These are phyloP conservation scores for Megaceryle alcyon DNA, from an alignment of 2,797 vertebrate genomes.

Conservation along the genomic window DNA sequence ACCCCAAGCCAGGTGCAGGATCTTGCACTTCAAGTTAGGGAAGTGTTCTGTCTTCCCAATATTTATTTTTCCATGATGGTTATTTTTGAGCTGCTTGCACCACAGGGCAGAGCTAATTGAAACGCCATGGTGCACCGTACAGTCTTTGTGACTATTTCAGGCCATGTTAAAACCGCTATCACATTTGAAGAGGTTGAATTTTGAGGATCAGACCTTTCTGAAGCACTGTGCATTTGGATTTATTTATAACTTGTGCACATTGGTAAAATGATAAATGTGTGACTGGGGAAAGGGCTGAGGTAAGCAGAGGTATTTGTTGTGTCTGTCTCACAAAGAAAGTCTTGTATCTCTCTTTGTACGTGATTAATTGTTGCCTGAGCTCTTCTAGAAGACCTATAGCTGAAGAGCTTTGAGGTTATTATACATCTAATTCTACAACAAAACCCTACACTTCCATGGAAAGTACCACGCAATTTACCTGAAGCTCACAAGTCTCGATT, in stretches of 20 bases:
- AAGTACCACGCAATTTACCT: not conserved
- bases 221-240: not conserved
- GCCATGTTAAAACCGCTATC: not conserved
- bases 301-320: not conserved
- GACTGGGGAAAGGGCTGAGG: not conserved
- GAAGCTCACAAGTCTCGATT: not conserved
- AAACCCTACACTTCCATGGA: not conserved
- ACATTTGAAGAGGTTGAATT: not conserved
- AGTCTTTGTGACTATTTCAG: not conserved
- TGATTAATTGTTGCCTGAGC: not conserved
- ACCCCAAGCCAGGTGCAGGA: not conserved
- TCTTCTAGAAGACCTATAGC: not conserved
- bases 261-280: not conserved
- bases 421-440: not conserved
- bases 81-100: not conserved
- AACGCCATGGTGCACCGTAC: not conserved
- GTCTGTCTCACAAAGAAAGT: not conserved
- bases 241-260: conserved; percentile 20
- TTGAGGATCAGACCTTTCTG: not conserved
- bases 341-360: not conserved
- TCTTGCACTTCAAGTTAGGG: not conserved
- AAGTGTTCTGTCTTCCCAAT: not conserved
- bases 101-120: not conserved
- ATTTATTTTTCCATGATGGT: not conserved
- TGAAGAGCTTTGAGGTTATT: not conserved